These are phyloP conservation scores for Botia kubotai DNA, from an alignment of 2,797 vertebrate species.

Conservation along the genomic window DNA sequence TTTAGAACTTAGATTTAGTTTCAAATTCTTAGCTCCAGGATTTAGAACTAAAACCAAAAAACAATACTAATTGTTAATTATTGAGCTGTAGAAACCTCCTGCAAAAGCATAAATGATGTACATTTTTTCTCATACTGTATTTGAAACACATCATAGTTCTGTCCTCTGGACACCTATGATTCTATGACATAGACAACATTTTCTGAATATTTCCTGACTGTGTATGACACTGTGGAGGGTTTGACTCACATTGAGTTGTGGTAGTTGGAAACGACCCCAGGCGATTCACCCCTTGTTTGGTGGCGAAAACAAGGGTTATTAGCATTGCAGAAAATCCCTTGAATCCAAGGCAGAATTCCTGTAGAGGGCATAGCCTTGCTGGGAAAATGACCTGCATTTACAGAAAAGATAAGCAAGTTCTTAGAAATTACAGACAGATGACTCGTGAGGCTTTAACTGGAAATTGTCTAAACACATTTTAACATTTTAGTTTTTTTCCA, in stretches of 20 bases:
- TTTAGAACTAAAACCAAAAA: neutral
- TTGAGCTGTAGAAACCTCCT: neutral
- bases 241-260: slow-evolving; percentile 90
- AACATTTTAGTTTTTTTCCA: too few species aligned
- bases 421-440: neutral
- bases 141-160: neutral
- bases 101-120: neutral
- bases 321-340: slow-evolving; percentile 95
- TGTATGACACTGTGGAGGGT: neutral
- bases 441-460: neutral
- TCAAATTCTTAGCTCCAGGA: neutral
- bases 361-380: slow-evolving; percentile 98
- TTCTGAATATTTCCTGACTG: neutral
- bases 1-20: too few species aligned
- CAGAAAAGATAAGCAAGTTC: slow-evolving; percentile 9
- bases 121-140: neutral
- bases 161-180: neutral
- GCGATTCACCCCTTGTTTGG: slow-evolving; percentile 87
- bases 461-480: neutral
- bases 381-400: slow-evolving; percentile 91
- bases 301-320: slow-evolving; percentile 94
- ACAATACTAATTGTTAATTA: neutral
- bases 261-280: slow-evolving; percentile 94
- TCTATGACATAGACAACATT: neutral
- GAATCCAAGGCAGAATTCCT: slow-evolving; percentile 92